Evolutionary conservation across 2,888 invertebrate genomes (phyloP).

Genomic region (Syrphus vitripennis): DNA sequence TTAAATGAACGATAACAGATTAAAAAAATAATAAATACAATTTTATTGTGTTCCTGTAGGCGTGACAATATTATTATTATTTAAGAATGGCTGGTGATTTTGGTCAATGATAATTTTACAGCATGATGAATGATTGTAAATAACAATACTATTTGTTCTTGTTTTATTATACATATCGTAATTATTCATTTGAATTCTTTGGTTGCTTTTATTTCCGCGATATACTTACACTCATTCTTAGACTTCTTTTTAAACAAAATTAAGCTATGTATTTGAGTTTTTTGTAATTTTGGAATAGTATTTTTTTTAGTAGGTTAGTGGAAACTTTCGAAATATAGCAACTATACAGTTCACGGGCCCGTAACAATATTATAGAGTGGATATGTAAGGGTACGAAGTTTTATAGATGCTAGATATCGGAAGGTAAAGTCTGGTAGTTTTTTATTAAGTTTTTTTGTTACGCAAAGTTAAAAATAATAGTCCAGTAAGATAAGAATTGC

Average conservation of each 20-base stretch:
- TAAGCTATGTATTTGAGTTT: too few species aligned
- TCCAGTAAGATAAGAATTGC: too few species aligned
- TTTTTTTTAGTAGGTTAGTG: too few species aligned
- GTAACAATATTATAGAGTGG: too few species aligned
- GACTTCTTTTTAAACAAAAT: too few species aligned
- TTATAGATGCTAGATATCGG: too few species aligned
- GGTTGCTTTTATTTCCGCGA: not conserved
- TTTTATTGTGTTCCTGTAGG: not conserved
- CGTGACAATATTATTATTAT: not conserved
- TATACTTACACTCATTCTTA: not conserved
- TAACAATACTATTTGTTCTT: not conserved
- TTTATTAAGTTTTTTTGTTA: too few species aligned
- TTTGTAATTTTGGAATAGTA: not conserved
- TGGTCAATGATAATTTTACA: not conserved
- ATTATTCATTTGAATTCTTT: not conserved
- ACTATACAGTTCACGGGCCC: too few species aligned
- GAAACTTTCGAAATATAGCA: too few species aligned
- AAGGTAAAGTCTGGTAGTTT: too few species aligned
- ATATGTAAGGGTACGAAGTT: too few species aligned
- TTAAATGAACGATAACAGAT: not conserved
- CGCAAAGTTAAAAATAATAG: too few species aligned
- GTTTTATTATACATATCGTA: not conserved
- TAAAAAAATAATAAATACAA: not conserved
- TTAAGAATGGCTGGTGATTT: not conserved
- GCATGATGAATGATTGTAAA: not conserved